phyloP scores from a whole-genome alignment of 2,797 vertebrate genomes.

The Meda fulgida region DNA sequence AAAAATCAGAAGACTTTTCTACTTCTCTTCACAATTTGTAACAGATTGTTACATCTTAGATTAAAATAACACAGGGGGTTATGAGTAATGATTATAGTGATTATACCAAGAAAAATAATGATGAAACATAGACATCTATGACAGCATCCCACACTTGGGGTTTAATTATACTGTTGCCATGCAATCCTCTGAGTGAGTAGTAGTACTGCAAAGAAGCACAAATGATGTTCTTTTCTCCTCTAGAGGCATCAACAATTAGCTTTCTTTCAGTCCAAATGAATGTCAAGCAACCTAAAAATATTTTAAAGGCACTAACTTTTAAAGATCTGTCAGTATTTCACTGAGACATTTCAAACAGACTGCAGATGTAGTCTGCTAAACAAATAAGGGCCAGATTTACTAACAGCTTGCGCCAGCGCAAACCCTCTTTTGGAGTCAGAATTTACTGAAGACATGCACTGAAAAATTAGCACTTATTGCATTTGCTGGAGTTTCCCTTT shows the following conservation, averaged over 20 bases:
- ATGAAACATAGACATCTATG: neutral
- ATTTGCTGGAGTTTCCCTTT: no score
- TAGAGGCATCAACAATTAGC: neutral
- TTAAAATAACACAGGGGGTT: neutral
- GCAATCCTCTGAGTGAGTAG: conserved; percentile 56
- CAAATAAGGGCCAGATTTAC: neutral
- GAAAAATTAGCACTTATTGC: no score
- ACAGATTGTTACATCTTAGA: neutral
- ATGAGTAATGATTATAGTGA: neutral
- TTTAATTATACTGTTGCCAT: conserved; percentile 67
- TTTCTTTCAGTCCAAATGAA: conserved; percentile 9
- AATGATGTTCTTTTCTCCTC: neutral
- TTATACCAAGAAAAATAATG: neutral
- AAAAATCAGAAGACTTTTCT: neutral
- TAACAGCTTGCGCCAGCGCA: no score
- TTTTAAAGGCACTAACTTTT: neutral
- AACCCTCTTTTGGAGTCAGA: no score
- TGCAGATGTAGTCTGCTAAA: neutral
- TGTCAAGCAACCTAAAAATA: neutral
- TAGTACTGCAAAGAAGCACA: conserved; percentile 55
- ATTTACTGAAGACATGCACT: no score
- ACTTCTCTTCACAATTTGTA: neutral
- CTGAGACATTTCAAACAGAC: neutral
- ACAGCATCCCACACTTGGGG: conserved; percentile 55
- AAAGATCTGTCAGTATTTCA: neutral